phyloP scores from a whole-genome alignment of 2,888 invertebrate species.

The Pyrocoelia pectoralis region DNA sequence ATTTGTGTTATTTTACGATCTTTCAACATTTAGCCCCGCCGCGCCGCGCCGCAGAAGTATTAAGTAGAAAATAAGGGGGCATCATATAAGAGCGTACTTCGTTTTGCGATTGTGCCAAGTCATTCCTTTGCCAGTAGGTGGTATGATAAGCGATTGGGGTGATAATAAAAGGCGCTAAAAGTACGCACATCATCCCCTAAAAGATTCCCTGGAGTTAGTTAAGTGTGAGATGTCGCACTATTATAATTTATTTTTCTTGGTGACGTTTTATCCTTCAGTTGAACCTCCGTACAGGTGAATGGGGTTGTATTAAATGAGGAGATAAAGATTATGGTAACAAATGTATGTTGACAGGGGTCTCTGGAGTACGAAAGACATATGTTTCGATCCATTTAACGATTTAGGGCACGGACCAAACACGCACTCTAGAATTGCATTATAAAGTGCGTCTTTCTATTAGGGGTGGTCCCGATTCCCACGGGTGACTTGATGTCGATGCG shows the following conservation, averaged over 20 bases:
- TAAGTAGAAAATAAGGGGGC: conserved; percentile 24
- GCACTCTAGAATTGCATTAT: conserved; percentile 44
- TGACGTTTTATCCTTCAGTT: no score
- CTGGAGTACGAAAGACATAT: conserved; percentile 51
- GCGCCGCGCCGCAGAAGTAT: no score
- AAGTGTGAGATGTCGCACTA: conserved; percentile 32
- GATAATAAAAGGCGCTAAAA: conserved; percentile 53
- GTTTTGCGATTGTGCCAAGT: conserved; percentile 43
- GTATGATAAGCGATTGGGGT: conserved; percentile 51
- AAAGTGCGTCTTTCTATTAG: conserved; percentile 42
- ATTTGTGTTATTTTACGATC: conserved; percentile 35
- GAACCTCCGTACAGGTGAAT: background rate
- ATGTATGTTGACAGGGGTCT: conserved; percentile 45
- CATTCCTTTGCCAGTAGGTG: conserved; percentile 49
- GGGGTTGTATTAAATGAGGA: no score
- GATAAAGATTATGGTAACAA: conserved; percentile 41
- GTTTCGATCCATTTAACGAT: conserved; percentile 61
- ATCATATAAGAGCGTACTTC: conserved; percentile 24
- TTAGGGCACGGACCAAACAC: conserved; percentile 56
- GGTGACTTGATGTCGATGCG: conserved; percentile 53
- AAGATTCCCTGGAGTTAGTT: conserved; percentile 45
- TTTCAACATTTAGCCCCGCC: conserved; percentile 24
- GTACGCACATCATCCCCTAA: conserved; percentile 49
- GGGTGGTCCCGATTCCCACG: conserved; percentile 51
- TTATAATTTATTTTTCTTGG: conserved; percentile 20